Percentiles rank a stretch among this genome's conserved stretches.
Conservation (phyloP, 1,140 invertebrate genomes). For the Caenorhabditis latens region DNA sequence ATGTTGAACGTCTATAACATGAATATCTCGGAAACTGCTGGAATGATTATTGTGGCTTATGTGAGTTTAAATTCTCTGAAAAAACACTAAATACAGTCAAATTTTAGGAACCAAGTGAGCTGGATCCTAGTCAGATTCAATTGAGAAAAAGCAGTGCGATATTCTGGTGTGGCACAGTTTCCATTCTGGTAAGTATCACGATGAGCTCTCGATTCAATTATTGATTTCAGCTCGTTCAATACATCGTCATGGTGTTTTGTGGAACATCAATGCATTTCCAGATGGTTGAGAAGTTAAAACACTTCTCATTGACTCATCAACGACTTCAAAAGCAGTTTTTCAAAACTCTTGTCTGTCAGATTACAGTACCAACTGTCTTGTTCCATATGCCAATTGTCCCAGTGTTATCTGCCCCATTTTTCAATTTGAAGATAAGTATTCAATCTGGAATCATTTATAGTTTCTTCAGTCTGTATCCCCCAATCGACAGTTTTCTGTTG, state of each 20-base stretch:
- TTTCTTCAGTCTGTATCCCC: conserved; percentile 21
- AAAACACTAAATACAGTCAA: too few species aligned
- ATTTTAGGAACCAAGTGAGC: not conserved
- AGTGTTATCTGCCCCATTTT: not conserved
- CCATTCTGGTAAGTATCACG: not conserved
- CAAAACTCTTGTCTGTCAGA: conserved; percentile 22
- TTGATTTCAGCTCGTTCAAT: conserved; percentile 19
- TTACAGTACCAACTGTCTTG: not conserved
- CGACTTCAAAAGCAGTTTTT: conserved; percentile 31
- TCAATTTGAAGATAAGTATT: conserved; percentile 15
- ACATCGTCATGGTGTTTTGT: conserved; percentile 7
- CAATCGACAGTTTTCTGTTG: conserved; percentile 11
- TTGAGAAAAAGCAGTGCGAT: not conserved
- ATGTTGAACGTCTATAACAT: not conserved
- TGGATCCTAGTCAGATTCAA: not conserved
- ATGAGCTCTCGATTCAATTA: not conserved
- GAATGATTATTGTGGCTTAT: conserved; percentile 38
- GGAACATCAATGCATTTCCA: conserved; percentile 29
- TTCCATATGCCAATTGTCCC: conserved; percentile 29
- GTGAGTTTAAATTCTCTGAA: not conserved
- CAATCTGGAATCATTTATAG: conserved; percentile 25
- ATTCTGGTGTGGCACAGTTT: conserved; percentile 20
- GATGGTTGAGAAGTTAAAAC: conserved; percentile 20
- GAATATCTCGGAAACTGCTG: conserved; percentile 18
- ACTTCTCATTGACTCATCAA: conserved; percentile 5